These are phyloP conservation scores for Heliconius congener DNA, from an alignment of 1,140 invertebrate genomes.

Conservation along the genomic window DNA sequence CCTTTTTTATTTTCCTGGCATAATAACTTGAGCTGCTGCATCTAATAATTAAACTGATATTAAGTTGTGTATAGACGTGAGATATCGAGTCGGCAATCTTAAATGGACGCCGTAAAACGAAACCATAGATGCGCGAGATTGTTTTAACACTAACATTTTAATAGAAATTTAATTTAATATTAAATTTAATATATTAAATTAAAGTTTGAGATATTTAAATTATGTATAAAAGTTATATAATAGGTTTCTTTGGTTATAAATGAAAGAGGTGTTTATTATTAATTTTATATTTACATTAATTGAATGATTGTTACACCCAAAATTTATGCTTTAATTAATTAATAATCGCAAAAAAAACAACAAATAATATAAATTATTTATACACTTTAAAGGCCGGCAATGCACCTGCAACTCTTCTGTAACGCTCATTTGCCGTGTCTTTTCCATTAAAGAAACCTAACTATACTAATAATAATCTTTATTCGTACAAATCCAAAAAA, in stretches of 20 bases:
- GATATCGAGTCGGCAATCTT: conserved; percentile 53
- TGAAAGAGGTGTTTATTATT: too few species aligned
- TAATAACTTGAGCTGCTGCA: conserved; percentile 36
- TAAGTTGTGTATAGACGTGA: conserved; percentile 66
- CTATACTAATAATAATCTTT: background rate
- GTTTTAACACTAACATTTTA: conserved; percentile 35
- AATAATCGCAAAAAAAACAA: too few species aligned
- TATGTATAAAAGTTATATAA: background rate
- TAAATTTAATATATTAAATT: background rate
- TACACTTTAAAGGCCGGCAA: too few species aligned
- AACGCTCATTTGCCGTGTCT: too few species aligned
- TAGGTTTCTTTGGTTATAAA: too few species aligned
- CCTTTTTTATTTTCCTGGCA: background rate
- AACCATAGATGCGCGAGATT: conserved; percentile 29
- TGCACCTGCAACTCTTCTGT: too few species aligned
- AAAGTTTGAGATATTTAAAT: background rate
- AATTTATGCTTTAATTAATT: too few species aligned
- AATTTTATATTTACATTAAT: too few species aligned
- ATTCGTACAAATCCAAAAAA: background rate
- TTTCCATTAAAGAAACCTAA: too few species aligned
- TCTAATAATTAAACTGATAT: conserved; percentile 62
- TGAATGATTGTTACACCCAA: too few species aligned
- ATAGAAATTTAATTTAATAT: conserved; percentile 23
- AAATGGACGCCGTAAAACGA: conserved; percentile 27
- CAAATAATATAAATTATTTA: too few species aligned